Conservation (phyloP, 1,140 invertebrate genomes). For the Lordiphosa mommai region DNA sequence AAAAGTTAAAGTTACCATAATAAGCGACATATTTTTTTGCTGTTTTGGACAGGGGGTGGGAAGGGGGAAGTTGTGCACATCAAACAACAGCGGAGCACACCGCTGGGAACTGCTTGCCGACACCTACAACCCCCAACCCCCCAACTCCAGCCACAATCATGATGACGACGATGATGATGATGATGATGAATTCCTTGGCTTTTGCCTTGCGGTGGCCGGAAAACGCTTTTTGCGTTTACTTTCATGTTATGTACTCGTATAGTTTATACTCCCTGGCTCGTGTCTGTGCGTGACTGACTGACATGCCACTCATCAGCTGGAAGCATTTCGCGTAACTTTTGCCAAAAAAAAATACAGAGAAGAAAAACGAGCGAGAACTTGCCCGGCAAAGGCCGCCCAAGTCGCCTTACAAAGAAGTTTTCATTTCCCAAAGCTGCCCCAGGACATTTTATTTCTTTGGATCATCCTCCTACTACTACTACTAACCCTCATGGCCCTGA, state of each 20-base stretch:
- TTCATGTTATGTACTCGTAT: slow-evolving; percentile 55
- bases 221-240: slow-evolving; percentile 59
- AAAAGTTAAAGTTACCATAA: slow-evolving; percentile 58
- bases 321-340: slow-evolving; percentile 61
- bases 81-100: slow-evolving; percentile 59
- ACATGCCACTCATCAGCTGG: slow-evolving; percentile 61
- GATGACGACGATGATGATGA: slow-evolving; percentile 46
- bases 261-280: slow-evolving; percentile 42
- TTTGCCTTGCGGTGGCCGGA: slow-evolving; percentile 40
- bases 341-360: slow-evolving; percentile 14
- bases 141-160: slow-evolving; percentile 14
- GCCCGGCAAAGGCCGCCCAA: slow-evolving; percentile 35
- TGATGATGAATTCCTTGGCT: slow-evolving; percentile 69
- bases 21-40: slow-evolving; percentile 56
- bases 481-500: slow-evolving; percentile 37
- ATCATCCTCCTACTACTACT: not conserved
- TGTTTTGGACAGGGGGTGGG: not conserved
- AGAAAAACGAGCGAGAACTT: slow-evolving; percentile 15
- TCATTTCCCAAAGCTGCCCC: slow-evolving; percentile 63
- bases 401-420: slow-evolving; percentile 71
- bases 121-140: slow-evolving; percentile 49
- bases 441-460: slow-evolving; percentile 63
- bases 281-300: not conserved
- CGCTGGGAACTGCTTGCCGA: slow-evolving; percentile 39
- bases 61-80: slow-evolving; percentile 40